A percentile compares a stretch with the other conserved stretches of the same genome.
phyloP scores from a whole-genome alignment of 2,113 vertebrate species.

The Pavo muticus region DNA sequence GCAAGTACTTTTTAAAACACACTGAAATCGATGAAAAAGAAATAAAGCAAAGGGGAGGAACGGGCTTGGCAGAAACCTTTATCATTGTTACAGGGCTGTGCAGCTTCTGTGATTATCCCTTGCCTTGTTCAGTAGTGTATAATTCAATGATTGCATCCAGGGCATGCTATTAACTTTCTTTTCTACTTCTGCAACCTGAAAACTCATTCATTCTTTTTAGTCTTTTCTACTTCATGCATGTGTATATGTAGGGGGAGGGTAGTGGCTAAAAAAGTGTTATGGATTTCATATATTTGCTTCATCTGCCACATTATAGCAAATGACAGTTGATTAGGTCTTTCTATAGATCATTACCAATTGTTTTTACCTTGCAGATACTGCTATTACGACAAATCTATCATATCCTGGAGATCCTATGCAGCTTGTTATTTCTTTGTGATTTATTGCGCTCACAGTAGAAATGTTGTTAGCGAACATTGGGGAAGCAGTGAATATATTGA shows the following conservation, averaged over 20 bases:
- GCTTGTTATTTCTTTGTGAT: conserved; percentile 88
- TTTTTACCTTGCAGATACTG: conserved; percentile 81
- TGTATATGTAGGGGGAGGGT: neutral
- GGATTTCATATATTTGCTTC: conserved; percentile 67
- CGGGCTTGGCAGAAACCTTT: conserved; percentile 26
- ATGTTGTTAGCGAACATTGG: conserved; percentile 88
- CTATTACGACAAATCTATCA: conserved; percentile 82
- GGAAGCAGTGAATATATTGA: conserved; percentile 88
- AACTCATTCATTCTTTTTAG: conserved; percentile 56
- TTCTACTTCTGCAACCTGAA: conserved; percentile 49
- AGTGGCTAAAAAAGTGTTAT: conserved; percentile 45
- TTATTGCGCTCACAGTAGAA: conserved; percentile 84
- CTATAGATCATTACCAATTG: conserved; percentile 88
- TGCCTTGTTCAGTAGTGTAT: conserved; percentile 49
- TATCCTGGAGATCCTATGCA: conserved; percentile 77
- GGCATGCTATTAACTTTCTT: conserved; percentile 64
- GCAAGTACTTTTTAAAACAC: conserved; percentile 4
- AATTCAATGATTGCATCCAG: conserved; percentile 56
- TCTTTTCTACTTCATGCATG: neutral
- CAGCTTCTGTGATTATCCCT: conserved; percentile 42
- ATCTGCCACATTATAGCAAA: conserved; percentile 77
- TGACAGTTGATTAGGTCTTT: conserved; percentile 84
- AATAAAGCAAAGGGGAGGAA: neutral
- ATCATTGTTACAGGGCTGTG: conserved; percentile 3
- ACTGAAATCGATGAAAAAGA: conserved; percentile 11